Conservation (phyloP, 2,797 vertebrate species). For the Gymnothorax reevesii region DNA sequence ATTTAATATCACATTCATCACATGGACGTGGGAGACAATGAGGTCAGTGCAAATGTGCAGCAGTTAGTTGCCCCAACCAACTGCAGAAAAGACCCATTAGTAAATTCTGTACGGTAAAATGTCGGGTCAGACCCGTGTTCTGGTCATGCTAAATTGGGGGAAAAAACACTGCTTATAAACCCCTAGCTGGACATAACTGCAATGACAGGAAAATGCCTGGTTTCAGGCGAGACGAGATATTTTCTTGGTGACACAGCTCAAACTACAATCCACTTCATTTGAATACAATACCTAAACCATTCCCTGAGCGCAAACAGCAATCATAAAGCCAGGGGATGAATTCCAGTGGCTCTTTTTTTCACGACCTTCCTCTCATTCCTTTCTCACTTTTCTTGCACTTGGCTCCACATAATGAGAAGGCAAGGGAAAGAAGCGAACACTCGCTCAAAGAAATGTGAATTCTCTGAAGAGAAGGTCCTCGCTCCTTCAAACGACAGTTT, state of each 20-base stretch:
- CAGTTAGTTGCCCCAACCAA: background rate
- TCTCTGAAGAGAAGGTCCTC: no score
- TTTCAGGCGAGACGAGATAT: background rate
- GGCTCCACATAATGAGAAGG: no score
- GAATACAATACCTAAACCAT: background rate
- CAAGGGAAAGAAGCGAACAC: no score
- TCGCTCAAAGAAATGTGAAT: no score
- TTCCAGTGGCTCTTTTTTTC: no score
- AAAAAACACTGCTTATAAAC: background rate
- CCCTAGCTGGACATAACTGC: background rate
- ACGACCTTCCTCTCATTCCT: no score
- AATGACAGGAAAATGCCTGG: background rate
- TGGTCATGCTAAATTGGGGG: background rate
- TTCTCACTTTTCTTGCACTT: no score
- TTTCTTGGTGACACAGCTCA: background rate
- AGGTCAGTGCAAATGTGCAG: background rate
- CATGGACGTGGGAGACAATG: background rate
- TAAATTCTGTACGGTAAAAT: background rate
- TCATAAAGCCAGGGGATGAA: background rate
- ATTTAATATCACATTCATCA: background rate
- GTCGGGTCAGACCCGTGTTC: background rate
- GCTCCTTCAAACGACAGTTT: no score
- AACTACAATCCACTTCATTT: background rate
- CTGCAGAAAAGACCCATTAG: constrained; percentile 6
- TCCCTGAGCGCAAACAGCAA: background rate